Evolutionary conservation across 1,140 invertebrate genomes (phyloP).

Genomic region (Caerostris extrusa): DNA sequence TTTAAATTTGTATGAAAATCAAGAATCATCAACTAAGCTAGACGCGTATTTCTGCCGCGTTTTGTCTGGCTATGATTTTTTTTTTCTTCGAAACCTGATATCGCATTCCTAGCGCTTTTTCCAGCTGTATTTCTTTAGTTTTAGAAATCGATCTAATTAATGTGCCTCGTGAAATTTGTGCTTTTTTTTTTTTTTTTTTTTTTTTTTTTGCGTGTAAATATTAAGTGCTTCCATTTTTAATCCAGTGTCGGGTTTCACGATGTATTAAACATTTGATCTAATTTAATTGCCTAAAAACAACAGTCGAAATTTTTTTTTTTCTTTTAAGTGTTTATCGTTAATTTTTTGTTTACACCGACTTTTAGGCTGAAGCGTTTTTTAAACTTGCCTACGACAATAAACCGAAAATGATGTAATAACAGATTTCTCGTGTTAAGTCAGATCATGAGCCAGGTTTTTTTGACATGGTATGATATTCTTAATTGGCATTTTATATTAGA

Average conservation of each 20-base stretch:
- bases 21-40: background rate
- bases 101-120: slow-evolving; percentile 8
- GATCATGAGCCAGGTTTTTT: too few species aligned
- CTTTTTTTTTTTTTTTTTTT: background rate
- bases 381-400: too few species aligned
- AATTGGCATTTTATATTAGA: too few species aligned
- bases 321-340: too few species aligned
- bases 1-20: background rate
- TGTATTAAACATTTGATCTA: too few species aligned
- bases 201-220: background rate
- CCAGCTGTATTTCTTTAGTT: background rate
- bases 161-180: background rate
- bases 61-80: background rate
- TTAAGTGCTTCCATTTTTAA: background rate
- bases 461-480: too few species aligned
- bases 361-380: too few species aligned
- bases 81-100: background rate
- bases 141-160: background rate
- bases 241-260: background rate
- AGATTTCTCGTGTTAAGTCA: too few species aligned
- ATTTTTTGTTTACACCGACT: too few species aligned
- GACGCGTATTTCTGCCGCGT: slow-evolving; percentile 26
- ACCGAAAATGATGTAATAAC: too few species aligned
- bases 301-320: too few species aligned
- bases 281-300: too few species aligned